A percentile compares a stretch with the other conserved stretches of the same genome.
Evolutionary conservation across 1,140 invertebrate species (phyloP).

Genomic region (Archivesica marissinica): DNA sequence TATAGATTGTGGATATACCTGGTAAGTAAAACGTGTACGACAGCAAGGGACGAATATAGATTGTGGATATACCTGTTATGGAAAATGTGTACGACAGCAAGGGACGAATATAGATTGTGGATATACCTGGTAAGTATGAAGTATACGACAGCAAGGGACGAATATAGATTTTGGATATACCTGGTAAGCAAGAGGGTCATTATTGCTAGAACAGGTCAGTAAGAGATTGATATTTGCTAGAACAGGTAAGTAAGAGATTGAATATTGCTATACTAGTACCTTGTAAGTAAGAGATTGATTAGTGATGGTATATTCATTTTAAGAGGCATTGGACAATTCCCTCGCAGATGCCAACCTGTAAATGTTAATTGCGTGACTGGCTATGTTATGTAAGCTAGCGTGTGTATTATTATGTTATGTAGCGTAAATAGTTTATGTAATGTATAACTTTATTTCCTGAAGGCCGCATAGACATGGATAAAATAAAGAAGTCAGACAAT

Average conservation of each 20-base stretch:
- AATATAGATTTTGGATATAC: not conserved
- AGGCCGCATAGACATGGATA: not conserved
- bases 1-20: too few species aligned
- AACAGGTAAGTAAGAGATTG: too few species aligned
- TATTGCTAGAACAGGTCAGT: not conserved
- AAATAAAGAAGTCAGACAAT: constrained; percentile 24
- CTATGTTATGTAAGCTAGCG: not conserved
- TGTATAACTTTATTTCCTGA: not conserved
- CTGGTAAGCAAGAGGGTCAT: not conserved
- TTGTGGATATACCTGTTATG: too few species aligned
- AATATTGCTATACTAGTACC: not conserved
- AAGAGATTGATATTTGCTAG: not conserved
- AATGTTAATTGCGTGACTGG: too few species aligned
- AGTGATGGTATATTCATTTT: not conserved
- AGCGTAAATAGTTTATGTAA: not conserved
- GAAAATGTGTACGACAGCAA: too few species aligned
- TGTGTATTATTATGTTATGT: not conserved
- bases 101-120: too few species aligned
- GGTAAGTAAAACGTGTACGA: too few species aligned
- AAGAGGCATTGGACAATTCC: not conserved
- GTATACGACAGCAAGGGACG: constrained; percentile 31
- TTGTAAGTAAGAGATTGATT: not conserved
- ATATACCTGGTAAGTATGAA: too few species aligned
- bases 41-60: too few species aligned
- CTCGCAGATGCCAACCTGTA: not conserved